Percentiles rank a stretch among this genome's conserved stretches.
These are phyloP conservation scores for Leguminivora glycinivorella DNA, from an alignment of 1,140 invertebrate genomes.

Conservation along the genomic window DNA sequence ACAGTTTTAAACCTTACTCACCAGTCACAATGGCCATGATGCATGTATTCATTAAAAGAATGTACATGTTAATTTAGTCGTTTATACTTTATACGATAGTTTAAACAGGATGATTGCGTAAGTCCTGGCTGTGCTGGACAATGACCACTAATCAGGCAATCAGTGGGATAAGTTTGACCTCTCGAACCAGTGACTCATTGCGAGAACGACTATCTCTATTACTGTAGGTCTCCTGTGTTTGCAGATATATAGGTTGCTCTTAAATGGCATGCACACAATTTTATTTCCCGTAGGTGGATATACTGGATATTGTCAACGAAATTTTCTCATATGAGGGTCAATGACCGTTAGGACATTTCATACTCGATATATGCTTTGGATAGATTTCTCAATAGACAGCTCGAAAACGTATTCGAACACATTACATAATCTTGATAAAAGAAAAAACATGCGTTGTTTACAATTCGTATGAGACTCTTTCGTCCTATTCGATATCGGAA, in stretches of 20 bases:
- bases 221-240: background rate
- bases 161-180: background rate
- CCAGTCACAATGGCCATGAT: background rate
- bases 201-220: background rate
- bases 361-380: no score
- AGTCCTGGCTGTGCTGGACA: background rate
- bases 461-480: background rate
- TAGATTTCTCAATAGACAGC: no score
- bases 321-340: no score
- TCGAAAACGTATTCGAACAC: no score
- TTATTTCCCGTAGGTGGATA: no score
- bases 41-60: background rate
- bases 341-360: no score
- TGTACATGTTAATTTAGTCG: background rate
- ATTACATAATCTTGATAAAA: background rate
- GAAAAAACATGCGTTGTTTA: background rate
- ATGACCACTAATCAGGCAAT: conserved; percentile 6
- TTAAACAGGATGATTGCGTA: background rate
- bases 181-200: background rate
- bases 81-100: background rate
- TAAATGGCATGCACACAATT: no score
- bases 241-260: no score
- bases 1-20: background rate
- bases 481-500: background rate
- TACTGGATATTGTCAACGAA: no score